Evolutionary conservation across 1,140 invertebrate genomes (phyloP), one percentile per base, ranked within the genome.

Genomic region (Yoshiicerus persimilis): DNA sequence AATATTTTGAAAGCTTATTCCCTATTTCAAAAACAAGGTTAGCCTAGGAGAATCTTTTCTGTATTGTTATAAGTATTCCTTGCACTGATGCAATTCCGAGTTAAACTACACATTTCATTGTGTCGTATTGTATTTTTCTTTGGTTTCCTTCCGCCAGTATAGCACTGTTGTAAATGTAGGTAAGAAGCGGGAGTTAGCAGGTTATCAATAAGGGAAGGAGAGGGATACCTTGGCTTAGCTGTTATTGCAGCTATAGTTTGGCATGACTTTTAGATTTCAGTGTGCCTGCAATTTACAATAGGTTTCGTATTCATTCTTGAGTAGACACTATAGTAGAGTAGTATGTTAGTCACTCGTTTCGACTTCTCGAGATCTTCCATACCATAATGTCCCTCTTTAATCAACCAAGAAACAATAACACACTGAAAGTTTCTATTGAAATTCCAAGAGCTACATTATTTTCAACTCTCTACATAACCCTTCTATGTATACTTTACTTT

Each of bases 361-460:
- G 47, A 36, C 23, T 47, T 80, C 75, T 36, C 30, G 75, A 80
- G 38, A 80, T 30, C 75, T 84, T 84, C 77, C 87, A 83, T 77
- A 39, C 23, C 75, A 64, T 88, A 89, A 87, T 86, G 86, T 36
- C 39, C 38, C 80, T 86, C 88, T 89, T 89, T 89, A 89, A 89
- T 89, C 88, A 89, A 89, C 64, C 83, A 89, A 87, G 80, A 87
- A 87, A 89, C 87, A 89, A 89, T 89, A 87, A 85, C 80, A 80
- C n/a, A 70, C 30, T 34, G 70, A 87, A 87, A 87, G 64, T 87
- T 75, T 80, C 75, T 80, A 80, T 87, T 87, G 87, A 87, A 87
- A 87, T 87, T 84, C 87, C 87, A 80, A 86, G 84, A 86, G 83
- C 41, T 84, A 84, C 83, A 84, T 84, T 84, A 80, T 32, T 80